These are phyloP conservation scores for Craseonycteris thonglongyai DNA, from an alignment of 2,113 vertebrate species.

Conservation along the genomic window DNA sequence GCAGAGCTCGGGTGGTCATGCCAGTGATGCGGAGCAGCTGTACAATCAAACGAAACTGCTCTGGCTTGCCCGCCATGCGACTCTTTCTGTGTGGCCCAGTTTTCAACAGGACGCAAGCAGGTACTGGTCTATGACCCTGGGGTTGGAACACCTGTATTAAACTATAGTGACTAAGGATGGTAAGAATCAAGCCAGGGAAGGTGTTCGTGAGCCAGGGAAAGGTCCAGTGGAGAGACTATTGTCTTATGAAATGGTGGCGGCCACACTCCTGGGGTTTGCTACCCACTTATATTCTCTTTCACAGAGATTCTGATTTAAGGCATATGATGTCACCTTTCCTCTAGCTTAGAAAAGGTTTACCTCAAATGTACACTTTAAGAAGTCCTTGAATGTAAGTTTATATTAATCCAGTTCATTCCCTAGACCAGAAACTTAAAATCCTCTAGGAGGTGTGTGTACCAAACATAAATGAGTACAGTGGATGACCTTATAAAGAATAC, in stretches of 20 bases:
- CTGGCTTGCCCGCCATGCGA: too few relatives aligned
- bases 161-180: not conserved
- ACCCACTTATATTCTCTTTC: not conserved
- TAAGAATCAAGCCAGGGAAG: not conserved
- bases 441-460: not conserved
- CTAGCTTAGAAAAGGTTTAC: not conserved
- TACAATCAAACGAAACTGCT: too few relatives aligned
- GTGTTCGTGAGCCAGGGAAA: not conserved
- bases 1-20: too few relatives aligned
- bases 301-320: not conserved
- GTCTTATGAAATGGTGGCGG: not conserved
- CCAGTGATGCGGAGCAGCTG: too few relatives aligned
- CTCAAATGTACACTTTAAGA: not conserved
- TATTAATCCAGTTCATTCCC: not conserved
- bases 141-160: too few relatives aligned
- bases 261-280: not conserved
- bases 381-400: slow-evolving; percentile 9
- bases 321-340: not conserved
- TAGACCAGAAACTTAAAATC: not conserved
- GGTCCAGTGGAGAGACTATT: not conserved
- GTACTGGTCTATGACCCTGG: too few relatives aligned
- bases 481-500: not conserved
- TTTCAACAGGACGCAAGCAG: too few relatives aligned
- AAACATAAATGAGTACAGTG: not conserved
- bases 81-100: too few relatives aligned